Base-by-base conservation (phyloP, 2,797 vertebrate genomes). In the Acanthis flammea region DNA sequence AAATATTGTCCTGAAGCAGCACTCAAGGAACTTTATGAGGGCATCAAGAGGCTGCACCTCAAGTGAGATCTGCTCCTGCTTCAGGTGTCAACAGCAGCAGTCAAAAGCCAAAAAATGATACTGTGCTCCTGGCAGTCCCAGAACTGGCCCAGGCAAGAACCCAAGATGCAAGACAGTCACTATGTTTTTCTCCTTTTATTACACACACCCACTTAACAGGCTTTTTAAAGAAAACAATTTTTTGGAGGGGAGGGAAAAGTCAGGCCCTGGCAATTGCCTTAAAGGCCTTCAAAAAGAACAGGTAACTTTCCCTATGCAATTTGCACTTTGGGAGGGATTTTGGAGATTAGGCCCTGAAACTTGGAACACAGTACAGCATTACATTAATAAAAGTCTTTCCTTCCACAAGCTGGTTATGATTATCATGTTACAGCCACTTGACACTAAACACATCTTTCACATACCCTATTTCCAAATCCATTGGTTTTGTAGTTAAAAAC, bases 41-140 rank as follows among this genome's bases (percentile, higher is more conserved):
- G 35, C 0, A 0, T 6, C 53, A 82, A 51, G 22, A 75, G 30
- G 58, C 35, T 50, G 12, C 19, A 42, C 5, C 73, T 33, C 8
- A 3, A 79, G 31, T 24, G 54, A 45, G 37, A 78, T 10, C 33
- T 44, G 61, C 19, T 48, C 47, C 3, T 33, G 57, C 42, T 65
- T 67, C 25, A 60, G 24, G 9, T 9, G 45, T 28, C 85, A 86
- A 76, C 19, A 82, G 37, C 35, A 85, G n/a, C 35, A 73, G 14
- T 2, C 14, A 27, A 13, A 33, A 50, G 12, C 0, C 6, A 63
- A 14, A 71, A 71, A 48, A 23, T 5, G 21, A 41, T 10, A 28
- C 12, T 19, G 17, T 3, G 8, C 47, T 76, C 42, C 58, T 31
- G 51, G n/a, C n/a, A 76, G 47, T 27, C 33, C 61, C 61, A 60